Base-by-base conservation (phyloP, 2,888 invertebrate genomes). In the Flexamia atlantica region DNA sequence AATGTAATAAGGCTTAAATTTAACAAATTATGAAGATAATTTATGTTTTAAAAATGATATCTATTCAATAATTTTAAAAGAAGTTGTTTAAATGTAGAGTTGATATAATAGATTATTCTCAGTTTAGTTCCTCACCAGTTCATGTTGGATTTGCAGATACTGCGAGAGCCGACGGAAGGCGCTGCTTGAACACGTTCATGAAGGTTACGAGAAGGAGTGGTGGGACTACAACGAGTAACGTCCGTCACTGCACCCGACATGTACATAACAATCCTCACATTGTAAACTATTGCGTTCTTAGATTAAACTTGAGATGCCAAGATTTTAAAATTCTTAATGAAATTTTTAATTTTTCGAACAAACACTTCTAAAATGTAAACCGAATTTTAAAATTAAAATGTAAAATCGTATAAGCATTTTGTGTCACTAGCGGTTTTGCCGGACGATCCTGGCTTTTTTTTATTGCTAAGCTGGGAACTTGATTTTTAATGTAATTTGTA, bases 171-270 rank as follows among this genome's bases (percentile, higher is more conserved):
- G 99, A 99, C 92, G 99, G 99, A 97, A 64, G 92, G 98, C 97
- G 87, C 93, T 99, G 87, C 92, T 99, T 89, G 98, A 98, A 90
- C 99, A 99, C 91, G 99, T 99, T 81, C 97, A 98, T 90, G 99
- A 99, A 92, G 99, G 99, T 86, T 98, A 99, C 90, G 99, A 99
- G 91, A 98, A 97, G 92, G 98, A 99, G 90, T 96, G 97, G 95
- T 99, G 99, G 99, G 97, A 97, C 89, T 98, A 97, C 91, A 96
- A 72, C 28, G 84, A 84, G 81, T 81, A 70, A 70, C 30, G 12
- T 17, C 64, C 64, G 5, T 25, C 23, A 14, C 23, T 20, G 23
- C 53, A 3, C 53, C 53, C 17, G 28, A 72, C 28, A 46, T 76
- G 76, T 76, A 76, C 76, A 76, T 42, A 76, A 42, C n/a, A 23